Evolutionary conservation across 2,797 vertebrate species (phyloP), one percentile per base, ranked within the genome.

Genomic region (Gambelia wislizenii): DNA sequence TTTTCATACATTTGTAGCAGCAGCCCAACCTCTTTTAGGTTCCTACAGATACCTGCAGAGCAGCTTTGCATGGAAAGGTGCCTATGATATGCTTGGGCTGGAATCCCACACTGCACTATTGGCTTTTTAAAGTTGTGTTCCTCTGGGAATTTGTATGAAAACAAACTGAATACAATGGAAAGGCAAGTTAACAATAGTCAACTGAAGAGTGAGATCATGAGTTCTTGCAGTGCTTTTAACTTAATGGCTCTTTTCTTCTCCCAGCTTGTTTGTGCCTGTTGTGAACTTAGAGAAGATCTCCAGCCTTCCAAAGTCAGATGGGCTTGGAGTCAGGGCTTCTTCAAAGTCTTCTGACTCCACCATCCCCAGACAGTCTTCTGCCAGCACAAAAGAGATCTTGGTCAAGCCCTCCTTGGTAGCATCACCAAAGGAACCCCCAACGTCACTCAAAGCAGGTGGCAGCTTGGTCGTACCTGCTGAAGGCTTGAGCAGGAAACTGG

Each of bases 201-300:
- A 1, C 2, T 42, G n/a, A 77, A 69, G 59, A 67, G 47, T 36
- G n/a, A 69, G 47, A 54, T 54, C 3, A 22, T 30, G 30, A 42
- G 75, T 25, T 30, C 22, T 88, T 83, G 6, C 27, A 13, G 49
- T n/a, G 1, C 0, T 88, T 81, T 88, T 1, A 49, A 85, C 85
- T 87, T 72, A n/a, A 30, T 25, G 39, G 1, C 30, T 67, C 64
- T 33, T 67, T 0, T 27, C 56, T 69, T 95, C 42, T 74, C 36
- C 30, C 87, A 99, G 98, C 96, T 97, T 98, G 94, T 98, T 98
- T 54, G 96, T 98, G 93, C 97, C 97, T n/a, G 97, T 97, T 93
- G 97, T 97, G 91, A 97, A 97, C 70, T 94, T 98, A 94, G 98
- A 98, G 94, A 99, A 98, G 97, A 97, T 97, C 42, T 97, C 98